Evolutionary conservation across 2,113 vertebrate genomes (phyloP).

Genomic region (Grus americana): DNA sequence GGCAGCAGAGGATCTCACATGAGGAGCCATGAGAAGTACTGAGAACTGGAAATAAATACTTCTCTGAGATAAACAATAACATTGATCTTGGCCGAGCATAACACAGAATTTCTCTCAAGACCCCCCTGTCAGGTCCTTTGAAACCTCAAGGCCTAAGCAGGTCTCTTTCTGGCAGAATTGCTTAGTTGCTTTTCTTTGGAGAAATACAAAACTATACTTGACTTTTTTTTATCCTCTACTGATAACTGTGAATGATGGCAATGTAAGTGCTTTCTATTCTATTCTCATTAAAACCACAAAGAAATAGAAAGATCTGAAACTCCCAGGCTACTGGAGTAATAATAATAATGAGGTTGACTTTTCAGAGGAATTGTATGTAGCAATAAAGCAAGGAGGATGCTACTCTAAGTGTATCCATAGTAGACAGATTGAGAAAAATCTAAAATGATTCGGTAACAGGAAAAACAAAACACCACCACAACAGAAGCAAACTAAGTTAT

Average conservation of each 20-base stretch:
- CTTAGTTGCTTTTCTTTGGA: neutral
- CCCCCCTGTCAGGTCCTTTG: conserved; percentile 24
- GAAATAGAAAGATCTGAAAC: neutral
- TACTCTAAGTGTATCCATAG: fast-evolving
- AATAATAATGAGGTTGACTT: neutral
- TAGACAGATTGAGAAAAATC: neutral
- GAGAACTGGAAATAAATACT: conserved; percentile 53
- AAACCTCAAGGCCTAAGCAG: neutral
- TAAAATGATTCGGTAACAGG: neutral
- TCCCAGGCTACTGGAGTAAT: neutral
- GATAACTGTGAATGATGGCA: neutral
- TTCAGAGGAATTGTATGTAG: neutral
- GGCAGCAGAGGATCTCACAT: conserved; percentile 16
- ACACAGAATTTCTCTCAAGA: conserved; percentile 27
- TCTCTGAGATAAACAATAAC: conserved; percentile 64
- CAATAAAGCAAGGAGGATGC: neutral
- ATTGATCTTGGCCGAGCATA: conserved; percentile 50
- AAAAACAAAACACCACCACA: neutral
- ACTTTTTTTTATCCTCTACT: neutral
- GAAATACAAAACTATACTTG: neutral
- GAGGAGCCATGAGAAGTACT: conserved; percentile 40
- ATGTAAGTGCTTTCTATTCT: neutral
- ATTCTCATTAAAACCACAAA: neutral
- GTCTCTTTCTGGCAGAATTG: conserved; percentile 18
- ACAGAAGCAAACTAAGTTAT: neutral